phyloP scores from a whole-genome alignment of 2,113 vertebrate genomes.

The Jacana jacana region DNA sequence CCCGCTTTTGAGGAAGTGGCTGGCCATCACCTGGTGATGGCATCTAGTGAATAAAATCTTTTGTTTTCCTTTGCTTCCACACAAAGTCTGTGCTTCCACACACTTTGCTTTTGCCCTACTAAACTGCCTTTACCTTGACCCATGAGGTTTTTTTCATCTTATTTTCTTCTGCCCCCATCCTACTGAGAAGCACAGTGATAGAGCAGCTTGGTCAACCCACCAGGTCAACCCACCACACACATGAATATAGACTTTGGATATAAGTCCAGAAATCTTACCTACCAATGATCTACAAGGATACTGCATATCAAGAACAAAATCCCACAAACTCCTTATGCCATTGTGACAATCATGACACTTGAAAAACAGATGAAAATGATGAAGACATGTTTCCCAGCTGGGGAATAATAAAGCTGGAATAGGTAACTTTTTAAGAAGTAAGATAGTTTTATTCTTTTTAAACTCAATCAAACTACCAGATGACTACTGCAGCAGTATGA shows the following conservation, averaged over 20 bases:
- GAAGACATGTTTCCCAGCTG: not conserved
- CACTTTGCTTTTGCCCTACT: not conserved
- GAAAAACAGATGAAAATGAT: not conserved
- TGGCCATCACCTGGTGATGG: not conserved
- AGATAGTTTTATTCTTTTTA: not conserved
- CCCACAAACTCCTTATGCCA: not conserved
- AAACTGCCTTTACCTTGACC: not conserved
- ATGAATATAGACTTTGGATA: not conserved
- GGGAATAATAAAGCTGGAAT: not conserved
- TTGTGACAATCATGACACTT: not conserved
- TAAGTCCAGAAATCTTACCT: not conserved
- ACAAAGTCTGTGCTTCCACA: too few species aligned
- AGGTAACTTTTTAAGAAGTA: not conserved
- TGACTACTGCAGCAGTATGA: not conserved
- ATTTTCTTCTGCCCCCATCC: not conserved
- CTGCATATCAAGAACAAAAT: not conserved
- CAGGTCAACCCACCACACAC: not conserved
- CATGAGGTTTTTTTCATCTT: not conserved
- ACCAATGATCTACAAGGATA: not conserved
- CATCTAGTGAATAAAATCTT: not conserved
- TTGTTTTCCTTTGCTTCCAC: not conserved
- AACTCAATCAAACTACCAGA: not conserved
- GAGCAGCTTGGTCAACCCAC: not conserved
- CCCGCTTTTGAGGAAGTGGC: not conserved
- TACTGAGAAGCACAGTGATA: not conserved